Conservation (phyloP, 2,113 vertebrate species). For the Phrynosoma platyrhinos region DNA sequence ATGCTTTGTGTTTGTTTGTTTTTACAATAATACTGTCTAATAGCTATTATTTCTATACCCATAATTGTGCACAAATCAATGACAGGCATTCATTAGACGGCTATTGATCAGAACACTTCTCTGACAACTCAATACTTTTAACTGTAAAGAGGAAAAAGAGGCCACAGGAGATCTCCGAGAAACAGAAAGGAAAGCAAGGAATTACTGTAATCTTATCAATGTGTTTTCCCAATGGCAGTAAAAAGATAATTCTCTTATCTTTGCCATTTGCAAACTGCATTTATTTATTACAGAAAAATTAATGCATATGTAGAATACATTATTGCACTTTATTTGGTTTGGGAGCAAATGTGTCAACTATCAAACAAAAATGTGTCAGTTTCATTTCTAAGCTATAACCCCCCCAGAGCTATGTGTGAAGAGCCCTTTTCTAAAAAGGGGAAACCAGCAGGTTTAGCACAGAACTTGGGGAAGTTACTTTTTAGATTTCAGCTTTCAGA, state of each 20-base stretch:
- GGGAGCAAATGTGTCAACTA: conserved; percentile 46
- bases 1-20: neutral
- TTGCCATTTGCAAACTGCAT: conserved; percentile 43
- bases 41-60: conserved; percentile 35
- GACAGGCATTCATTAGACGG: conserved; percentile 56
- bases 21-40: neutral
- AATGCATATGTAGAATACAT: conserved; percentile 2
- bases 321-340: conserved; percentile 22
- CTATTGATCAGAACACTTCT: conserved; percentile 58
- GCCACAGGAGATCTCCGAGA: neutral
- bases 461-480: neutral
- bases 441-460: neutral
- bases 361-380: conserved; percentile 16
- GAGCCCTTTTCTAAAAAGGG: neutral
- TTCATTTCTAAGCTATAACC: neutral
- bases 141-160: conserved; percentile 10
- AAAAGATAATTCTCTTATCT: conserved; percentile 41
- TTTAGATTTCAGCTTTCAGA: no score
- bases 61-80: conserved; percentile 52
- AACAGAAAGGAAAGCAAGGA: conserved; percentile 37
- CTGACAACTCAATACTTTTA: conserved; percentile 43
- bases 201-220: conserved; percentile 31
- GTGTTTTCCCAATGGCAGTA: conserved; percentile 32
- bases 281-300: conserved; percentile 43
- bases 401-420: neutral